Evolutionary conservation across 1,140 invertebrate species (phyloP).

Genomic region (Apis cerana): DNA sequence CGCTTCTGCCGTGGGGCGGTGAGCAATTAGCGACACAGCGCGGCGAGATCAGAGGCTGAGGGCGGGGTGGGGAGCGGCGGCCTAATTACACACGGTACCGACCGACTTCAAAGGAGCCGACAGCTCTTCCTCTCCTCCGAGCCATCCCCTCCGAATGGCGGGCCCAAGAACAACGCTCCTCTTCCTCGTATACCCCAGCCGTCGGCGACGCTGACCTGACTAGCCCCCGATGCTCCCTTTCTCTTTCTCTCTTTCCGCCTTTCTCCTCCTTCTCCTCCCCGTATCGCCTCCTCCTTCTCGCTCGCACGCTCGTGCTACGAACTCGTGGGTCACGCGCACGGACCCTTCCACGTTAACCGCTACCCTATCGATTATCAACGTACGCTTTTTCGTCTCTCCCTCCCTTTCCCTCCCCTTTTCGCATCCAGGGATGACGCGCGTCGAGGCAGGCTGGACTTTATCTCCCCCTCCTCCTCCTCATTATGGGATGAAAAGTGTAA

Average conservation of each 20-base stretch:
- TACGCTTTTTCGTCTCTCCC: not conserved
- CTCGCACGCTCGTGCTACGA: constrained; percentile 42
- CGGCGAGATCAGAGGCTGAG: constrained; percentile 78
- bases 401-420: no score
- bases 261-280: not conserved
- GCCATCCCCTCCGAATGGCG: constrained; percentile 72
- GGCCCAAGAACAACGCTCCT: constrained; percentile 73
- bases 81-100: constrained; percentile 80
- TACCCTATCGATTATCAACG: constrained; percentile 39
- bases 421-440: no score
- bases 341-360: not conserved
- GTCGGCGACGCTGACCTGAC: constrained; percentile 62
- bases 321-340: constrained; percentile 44
- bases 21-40: constrained; percentile 79
- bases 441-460: no score
- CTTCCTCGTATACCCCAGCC: constrained; percentile 73
- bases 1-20: constrained; percentile 78
- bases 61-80: constrained; percentile 76
- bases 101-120: constrained; percentile 79
- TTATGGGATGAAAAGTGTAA: not conserved
- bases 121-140: constrained; percentile 78
- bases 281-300: constrained; percentile 1
- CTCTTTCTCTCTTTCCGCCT: constrained; percentile 19
- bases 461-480: no score
- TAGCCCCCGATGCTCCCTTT: constrained; percentile 60